Evolutionary conservation across 2,113 vertebrate species (phyloP).

Genomic region (Callipepla squamata): DNA sequence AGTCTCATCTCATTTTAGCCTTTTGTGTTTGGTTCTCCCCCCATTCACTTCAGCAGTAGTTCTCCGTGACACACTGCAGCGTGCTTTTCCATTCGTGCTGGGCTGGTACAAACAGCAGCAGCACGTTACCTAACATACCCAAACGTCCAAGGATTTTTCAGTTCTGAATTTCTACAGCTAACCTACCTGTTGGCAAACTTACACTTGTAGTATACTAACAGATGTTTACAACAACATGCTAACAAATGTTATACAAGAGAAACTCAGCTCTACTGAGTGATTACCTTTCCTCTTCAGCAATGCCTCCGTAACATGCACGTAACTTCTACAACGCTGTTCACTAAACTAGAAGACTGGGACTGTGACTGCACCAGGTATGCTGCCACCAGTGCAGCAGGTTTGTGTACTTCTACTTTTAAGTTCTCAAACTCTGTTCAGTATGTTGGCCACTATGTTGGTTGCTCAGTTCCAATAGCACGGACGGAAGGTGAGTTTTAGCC

Average conservation of each 20-base stretch:
- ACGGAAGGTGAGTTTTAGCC: neutral
- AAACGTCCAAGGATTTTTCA: neutral
- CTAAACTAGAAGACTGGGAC: neutral
- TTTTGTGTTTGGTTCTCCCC: neutral
- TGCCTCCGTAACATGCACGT: neutral
- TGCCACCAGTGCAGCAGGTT: neutral
- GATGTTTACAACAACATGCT: neutral
- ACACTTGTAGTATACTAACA: neutral
- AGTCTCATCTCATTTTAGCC: no score
- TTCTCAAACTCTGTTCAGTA: neutral
- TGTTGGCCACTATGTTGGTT: neutral
- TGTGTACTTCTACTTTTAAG: neutral
- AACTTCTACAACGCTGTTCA: neutral
- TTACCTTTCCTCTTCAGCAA: neutral
- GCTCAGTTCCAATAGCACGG: neutral
- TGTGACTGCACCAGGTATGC: neutral
- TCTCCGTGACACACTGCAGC: neutral
- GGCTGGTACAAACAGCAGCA: neutral
- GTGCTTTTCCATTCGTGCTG: neutral
- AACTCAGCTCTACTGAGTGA: neutral
- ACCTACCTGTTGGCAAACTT: neutral
- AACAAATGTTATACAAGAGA: neutral
- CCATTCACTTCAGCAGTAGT: neutral
- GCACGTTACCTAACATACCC: neutral
- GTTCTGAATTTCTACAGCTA: accelerated